These are phyloP conservation scores for Chauna torquata DNA, from an alignment of 2,113 vertebrate genomes.

Conservation along the genomic window DNA sequence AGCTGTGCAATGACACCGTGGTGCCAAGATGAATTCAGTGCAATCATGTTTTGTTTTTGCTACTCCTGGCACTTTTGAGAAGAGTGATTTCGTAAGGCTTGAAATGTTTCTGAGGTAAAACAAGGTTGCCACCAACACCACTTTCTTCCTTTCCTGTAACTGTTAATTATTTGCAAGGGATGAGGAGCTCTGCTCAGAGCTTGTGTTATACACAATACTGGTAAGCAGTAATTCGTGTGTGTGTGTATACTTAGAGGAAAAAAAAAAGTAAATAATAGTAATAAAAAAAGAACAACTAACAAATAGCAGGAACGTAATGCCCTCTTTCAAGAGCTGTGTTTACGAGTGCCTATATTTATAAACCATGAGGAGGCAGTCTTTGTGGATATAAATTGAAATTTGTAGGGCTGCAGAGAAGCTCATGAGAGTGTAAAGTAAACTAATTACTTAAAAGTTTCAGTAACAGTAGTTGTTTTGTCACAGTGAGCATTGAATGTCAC, in stretches of 20 bases:
- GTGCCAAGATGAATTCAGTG: background rate
- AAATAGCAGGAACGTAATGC: constrained; percentile 9
- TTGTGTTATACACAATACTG: background rate
- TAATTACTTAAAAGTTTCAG: background rate
- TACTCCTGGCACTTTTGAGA: constrained; percentile 24
- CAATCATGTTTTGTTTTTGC: background rate
- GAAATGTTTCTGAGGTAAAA: constrained; percentile 39
- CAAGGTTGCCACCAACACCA: background rate
- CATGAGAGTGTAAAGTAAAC: background rate
- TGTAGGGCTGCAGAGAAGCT: background rate
- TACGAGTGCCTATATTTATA: background rate
- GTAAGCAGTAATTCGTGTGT: background rate
- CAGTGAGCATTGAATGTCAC: background rate
- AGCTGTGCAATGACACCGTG: background rate
- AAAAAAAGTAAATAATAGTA: background rate
- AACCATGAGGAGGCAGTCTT: background rate
- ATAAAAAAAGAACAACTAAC: background rate
- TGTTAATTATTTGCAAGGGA: background rate
- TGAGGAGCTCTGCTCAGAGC: background rate
- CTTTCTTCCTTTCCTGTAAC: background rate
- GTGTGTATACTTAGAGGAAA: background rate
- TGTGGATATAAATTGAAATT: background rate
- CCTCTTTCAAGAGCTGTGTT: background rate
- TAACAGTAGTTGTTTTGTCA: background rate
- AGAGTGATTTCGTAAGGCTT: constrained; percentile 32